These are phyloP conservation scores for Eriosoma lanigerum DNA, from an alignment of 1,140 invertebrate genomes.

Conservation along the genomic window DNA sequence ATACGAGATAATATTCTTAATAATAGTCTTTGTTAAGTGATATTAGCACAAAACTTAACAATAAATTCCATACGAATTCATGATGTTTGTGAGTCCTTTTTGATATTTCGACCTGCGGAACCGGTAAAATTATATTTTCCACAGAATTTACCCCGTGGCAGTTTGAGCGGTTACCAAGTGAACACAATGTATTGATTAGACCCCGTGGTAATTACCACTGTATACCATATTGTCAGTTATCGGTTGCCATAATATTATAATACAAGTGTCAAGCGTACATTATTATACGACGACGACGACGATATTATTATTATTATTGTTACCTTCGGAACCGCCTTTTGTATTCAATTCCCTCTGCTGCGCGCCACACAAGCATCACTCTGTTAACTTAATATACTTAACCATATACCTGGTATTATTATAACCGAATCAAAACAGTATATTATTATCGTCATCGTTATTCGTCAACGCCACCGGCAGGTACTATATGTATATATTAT, in stretches of 20 bases:
- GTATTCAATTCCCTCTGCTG: background rate
- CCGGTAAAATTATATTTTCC: background rate
- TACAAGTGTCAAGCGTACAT: too few relatives aligned
- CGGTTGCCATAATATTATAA: too few relatives aligned
- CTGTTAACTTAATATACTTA: too few relatives aligned
- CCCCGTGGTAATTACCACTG: conserved; percentile 7
- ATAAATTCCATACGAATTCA: too few relatives aligned
- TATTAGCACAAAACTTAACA: too few relatives aligned
- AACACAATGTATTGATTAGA: conserved; percentile 19
- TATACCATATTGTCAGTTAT: background rate
- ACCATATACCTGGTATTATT: too few relatives aligned
- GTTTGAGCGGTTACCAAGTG: background rate
- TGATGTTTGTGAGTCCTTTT: too few relatives aligned
- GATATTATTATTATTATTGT: background rate
- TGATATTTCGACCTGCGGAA: too few relatives aligned
- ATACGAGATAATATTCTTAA: too few relatives aligned
- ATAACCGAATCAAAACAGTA: background rate
- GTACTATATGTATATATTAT: background rate
- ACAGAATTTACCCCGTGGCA: background rate
- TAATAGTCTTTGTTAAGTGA: too few relatives aligned
- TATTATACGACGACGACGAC: background rate
- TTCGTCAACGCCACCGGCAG: background rate
- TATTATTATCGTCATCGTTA: background rate
- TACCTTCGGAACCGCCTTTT: background rate
- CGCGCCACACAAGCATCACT: too few relatives aligned